Percentiles rank a stretch among this genome's conserved stretches.
phyloP scores from a whole-genome alignment of 2,888 invertebrate species.

The Silvanus unidentatus region DNA sequence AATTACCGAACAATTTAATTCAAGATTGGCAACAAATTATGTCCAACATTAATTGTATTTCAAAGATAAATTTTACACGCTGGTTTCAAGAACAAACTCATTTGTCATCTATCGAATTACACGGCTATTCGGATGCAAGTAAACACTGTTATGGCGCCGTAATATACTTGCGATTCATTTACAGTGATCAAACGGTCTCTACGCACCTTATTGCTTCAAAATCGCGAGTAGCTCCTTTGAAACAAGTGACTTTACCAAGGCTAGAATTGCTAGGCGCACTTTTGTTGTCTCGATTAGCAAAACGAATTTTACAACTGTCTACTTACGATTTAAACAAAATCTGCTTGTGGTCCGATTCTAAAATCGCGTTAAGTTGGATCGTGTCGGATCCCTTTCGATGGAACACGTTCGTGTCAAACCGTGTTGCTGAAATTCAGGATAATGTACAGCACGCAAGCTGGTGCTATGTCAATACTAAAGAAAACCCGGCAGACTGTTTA shows the following conservation, averaged over 20 bases:
- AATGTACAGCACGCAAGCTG: slow-evolving; percentile 10
- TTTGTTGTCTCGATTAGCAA: not conserved
- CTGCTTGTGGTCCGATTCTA: slow-evolving; percentile 1
- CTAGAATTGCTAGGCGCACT: not conserved
- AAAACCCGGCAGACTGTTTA: slow-evolving; percentile 11
- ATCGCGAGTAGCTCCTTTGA: not conserved
- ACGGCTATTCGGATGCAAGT: not conserved
- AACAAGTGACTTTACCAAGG: not conserved
- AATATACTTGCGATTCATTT: not conserved
- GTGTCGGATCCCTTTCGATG: slow-evolving; percentile 10
- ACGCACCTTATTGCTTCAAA: not conserved
- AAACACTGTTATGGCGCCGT: not conserved
- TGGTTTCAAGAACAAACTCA: too few relatives aligned
- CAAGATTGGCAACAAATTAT: too few relatives aligned
- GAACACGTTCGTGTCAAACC: slow-evolving; percentile 25
- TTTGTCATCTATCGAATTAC: not conserved
- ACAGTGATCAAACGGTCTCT: not conserved
- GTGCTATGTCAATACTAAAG: slow-evolving; percentile 13
- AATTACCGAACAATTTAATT: too few relatives aligned
- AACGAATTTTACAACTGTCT: not conserved
- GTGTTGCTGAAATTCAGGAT: slow-evolving; percentile 21
- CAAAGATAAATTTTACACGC: too few relatives aligned
- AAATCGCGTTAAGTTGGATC: slow-evolving; percentile 15
- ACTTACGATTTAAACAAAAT: not conserved
- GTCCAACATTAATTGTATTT: too few relatives aligned